A percentile compares a stretch with the other conserved stretches of the same genome.
phyloP scores from a whole-genome alignment of 2,888 invertebrate genomes.

The Mimumesa dahlbomi region DNA sequence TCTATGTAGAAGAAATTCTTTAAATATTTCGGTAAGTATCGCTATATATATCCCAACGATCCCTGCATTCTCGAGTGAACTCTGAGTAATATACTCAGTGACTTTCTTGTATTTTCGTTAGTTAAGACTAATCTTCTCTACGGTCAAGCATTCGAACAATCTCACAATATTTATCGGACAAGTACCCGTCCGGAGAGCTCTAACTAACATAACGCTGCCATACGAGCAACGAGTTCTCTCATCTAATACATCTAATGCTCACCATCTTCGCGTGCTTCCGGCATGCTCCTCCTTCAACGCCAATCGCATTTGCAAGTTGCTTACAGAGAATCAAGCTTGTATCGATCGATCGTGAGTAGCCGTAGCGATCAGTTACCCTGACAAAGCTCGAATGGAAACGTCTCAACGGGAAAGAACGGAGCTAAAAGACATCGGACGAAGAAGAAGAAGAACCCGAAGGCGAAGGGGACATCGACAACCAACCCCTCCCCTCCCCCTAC shows the following conservation, averaged over 20 bases:
- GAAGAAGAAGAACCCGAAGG: conserved; percentile 4
- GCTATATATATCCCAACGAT: too few species aligned
- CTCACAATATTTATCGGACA: background rate
- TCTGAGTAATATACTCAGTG: too few species aligned
- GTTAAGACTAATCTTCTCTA: background rate
- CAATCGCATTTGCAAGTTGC: conserved; percentile 68
- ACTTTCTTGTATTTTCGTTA: too few species aligned
- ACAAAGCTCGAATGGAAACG: conserved; percentile 66
- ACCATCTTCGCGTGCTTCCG: conserved; percentile 51
- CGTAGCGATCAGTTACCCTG: conserved; percentile 68
- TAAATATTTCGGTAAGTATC: too few species aligned
- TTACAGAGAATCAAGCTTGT: conserved; percentile 65
- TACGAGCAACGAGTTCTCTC: conserved; percentile 39
- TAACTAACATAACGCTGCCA: background rate
- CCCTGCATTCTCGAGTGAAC: too few species aligned
- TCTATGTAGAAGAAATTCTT: too few species aligned
- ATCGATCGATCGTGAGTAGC: conserved; percentile 70
- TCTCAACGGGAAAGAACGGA: conserved; percentile 42
- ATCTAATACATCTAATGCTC: conserved; percentile 62
- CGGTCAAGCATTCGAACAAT: background rate
- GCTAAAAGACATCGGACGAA: conserved; percentile 20
- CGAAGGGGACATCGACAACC: conserved; percentile 19
- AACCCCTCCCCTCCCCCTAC: background rate
- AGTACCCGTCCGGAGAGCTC: background rate
- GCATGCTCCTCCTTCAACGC: conserved; percentile 56